Percentiles rank a stretch among this genome's conserved stretches.
These are phyloP conservation scores for Zaprionus capensis DNA, from an alignment of 1,140 invertebrate genomes.

Conservation along the genomic window DNA sequence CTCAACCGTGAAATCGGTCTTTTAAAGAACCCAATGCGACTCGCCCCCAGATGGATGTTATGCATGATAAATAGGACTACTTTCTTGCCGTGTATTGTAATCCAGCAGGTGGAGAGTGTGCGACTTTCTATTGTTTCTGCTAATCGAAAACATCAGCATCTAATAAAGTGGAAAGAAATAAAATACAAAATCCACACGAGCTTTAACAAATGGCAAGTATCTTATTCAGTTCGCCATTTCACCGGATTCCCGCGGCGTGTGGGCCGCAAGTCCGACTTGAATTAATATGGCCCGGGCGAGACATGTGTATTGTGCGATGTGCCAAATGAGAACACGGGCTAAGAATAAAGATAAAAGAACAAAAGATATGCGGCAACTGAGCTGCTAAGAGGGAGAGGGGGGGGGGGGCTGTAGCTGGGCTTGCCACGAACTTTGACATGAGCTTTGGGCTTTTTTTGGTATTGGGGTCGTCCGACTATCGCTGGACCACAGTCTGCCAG, in stretches of 20 bases:
- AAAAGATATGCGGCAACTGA: neutral
- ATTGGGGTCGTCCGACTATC: slow-evolving; percentile 21
- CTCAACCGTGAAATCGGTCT: neutral
- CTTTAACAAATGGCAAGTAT: slow-evolving; percentile 14
- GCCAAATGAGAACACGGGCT: slow-evolving; percentile 21
- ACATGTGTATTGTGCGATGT: slow-evolving; percentile 14
- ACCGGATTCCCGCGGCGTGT: slow-evolving; percentile 4
- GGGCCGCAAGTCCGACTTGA: slow-evolving; percentile 9
- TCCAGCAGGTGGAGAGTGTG: neutral
- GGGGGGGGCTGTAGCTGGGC: neutral
- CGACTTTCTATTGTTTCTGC: slow-evolving; percentile 15
- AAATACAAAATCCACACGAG: neutral
- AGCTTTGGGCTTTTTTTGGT: neutral
- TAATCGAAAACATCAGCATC: slow-evolving; percentile 20
- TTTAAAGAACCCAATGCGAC: neutral
- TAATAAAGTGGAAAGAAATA: neutral
- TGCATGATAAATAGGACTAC: slow-evolving; percentile 8
- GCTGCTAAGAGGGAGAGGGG: neutral
- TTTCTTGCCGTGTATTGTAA: neutral
- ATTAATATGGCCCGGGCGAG: slow-evolving; percentile 8
- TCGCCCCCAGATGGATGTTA: neutral
- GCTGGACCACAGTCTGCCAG: neutral
- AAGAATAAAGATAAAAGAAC: slow-evolving; percentile 7
- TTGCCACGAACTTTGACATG: slow-evolving; percentile 33
- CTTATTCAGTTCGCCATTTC: neutral